Evolutionary conservation across 2,797 vertebrate genomes (phyloP), one percentile per base, ranked within the genome.

Genomic region (Micromesistius poutassou): DNA sequence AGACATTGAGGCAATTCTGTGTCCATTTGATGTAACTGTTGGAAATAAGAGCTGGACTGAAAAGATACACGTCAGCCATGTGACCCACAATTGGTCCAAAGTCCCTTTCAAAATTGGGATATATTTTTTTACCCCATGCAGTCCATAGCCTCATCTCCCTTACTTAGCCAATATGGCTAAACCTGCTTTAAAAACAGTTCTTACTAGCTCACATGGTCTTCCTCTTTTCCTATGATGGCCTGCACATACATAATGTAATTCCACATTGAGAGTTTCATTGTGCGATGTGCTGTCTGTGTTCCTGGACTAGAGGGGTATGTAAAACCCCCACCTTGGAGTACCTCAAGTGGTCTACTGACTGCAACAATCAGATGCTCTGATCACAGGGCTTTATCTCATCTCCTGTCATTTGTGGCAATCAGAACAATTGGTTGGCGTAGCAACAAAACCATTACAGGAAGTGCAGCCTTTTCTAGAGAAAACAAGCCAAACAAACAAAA

Each of bases 341-440:
- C 77, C 72, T 74, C 8, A 81, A 88, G 82, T 85, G 79, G 72
- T 77, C 71, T 22, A 71, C 76, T 78, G 75, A 74, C 78, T 77
- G 78, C 35, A 14, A 75, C 81, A 85, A 79, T 88, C 84, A 82
- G 75, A 81, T 80, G 76, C 75, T 55, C 76, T 55, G 79, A 77
- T 30, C 25, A 28, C 68, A 42, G 30, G 28, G 74, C 81, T 86
- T 84, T 74, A 79, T 87, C 80, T 89, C 80, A 84, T 89, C 76
- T 83, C 81, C 74, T 82, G 79, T 85, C 81, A 87, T 88, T 89
- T 90, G 81, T 22, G 71, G 80, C 86, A 89, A 89, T 90, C 88
- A 89, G 75, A 85, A 74, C 77, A 82, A 82, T 70, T 76, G 84
- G 85, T 89, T 85, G 85, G 81, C 85, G 78, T 79, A 62, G 73